Percentiles rank a stretch among this genome's conserved stretches.
Conservation (phyloP, 2,113 vertebrate genomes). For the Paratilapia polleni region DNA sequence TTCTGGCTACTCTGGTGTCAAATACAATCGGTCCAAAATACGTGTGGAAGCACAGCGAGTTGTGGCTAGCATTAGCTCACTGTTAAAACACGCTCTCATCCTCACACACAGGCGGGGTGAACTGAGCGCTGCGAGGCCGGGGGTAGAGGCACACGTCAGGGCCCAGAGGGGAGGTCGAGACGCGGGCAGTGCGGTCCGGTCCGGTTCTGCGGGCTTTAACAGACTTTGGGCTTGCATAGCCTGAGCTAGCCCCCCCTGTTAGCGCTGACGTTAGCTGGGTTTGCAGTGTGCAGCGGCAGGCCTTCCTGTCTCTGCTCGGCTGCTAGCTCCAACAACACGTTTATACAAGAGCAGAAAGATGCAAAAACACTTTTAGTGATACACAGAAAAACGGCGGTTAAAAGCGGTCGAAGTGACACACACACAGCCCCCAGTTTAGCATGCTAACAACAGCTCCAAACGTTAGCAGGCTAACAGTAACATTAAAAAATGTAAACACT, state of each 20-base stretch:
- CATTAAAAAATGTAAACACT: background rate
- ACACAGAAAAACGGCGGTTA: no score
- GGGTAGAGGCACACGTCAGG: background rate
- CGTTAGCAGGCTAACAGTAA: background rate
- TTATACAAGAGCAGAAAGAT: background rate
- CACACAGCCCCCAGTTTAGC: background rate
- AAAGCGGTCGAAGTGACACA: background rate
- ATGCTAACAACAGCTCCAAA: background rate
- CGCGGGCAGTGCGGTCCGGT: background rate
- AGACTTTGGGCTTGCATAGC: background rate
- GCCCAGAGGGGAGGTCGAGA: background rate
- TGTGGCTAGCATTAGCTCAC: slow-evolving; percentile 41
- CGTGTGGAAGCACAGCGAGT: background rate
- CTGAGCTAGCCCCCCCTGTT: slow-evolving; percentile 24
- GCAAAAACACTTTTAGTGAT: background rate
- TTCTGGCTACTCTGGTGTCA: background rate
- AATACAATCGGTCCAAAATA: slow-evolving; percentile 8
- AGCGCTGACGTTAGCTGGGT: slow-evolving; percentile 47
- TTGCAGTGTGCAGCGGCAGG: slow-evolving; percentile 15
- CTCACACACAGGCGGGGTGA: background rate
- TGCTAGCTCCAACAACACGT: background rate
- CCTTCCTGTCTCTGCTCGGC: slow-evolving; percentile 31
- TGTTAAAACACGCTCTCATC: background rate
- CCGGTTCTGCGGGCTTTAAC: background rate
- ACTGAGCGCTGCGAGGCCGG: background rate